These are phyloP conservation scores for Oscheius sp. DNA, from an alignment of 2,888 invertebrate species.

Conservation along the genomic window DNA sequence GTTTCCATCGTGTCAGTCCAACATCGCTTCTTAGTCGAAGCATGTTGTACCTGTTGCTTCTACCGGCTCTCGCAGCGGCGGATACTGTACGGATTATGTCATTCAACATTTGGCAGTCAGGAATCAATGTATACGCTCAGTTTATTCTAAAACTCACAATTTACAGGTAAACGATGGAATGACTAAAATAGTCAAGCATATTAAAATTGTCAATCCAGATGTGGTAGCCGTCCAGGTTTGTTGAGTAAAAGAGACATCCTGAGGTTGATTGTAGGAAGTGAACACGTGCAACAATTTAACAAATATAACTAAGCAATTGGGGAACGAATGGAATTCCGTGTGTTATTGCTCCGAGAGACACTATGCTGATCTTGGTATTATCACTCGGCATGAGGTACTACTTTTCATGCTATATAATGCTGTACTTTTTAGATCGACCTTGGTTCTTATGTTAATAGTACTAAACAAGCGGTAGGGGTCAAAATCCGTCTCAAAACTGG, in stretches of 20 bases:
- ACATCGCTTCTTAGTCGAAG: no score
- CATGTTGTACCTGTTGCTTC: not conserved
- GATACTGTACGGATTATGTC: constrained; percentile 57
- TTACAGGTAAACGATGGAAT: constrained; percentile 52
- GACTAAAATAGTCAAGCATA: constrained; percentile 66
- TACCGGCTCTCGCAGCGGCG: not conserved
- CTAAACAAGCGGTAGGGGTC: constrained; percentile 23
- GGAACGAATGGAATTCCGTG: constrained; percentile 5
- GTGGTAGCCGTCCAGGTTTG: constrained; percentile 62
- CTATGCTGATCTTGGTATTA: constrained; percentile 59
- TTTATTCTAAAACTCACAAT: not conserved
- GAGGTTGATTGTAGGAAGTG: constrained; percentile 36
- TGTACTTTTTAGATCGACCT: constrained; percentile 18
- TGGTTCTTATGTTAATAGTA: not conserved
- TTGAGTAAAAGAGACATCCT: not conserved
- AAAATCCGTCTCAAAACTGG: constrained; percentile 25
- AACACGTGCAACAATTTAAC: not conserved
- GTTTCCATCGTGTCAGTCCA: no score
- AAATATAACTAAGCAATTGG: constrained; percentile 15
- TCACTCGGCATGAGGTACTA: constrained; percentile 57
- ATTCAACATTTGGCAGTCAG: constrained; percentile 66
- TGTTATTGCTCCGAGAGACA: not conserved
- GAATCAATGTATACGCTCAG: constrained; percentile 38
- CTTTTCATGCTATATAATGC: constrained; percentile 36
- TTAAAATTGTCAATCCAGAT: constrained; percentile 61